Percentiles rank a stretch among this genome's conserved stretches.
Evolutionary conservation across 2,113 vertebrate genomes (phyloP).

Genomic region (Toxotes chatareus): DNA sequence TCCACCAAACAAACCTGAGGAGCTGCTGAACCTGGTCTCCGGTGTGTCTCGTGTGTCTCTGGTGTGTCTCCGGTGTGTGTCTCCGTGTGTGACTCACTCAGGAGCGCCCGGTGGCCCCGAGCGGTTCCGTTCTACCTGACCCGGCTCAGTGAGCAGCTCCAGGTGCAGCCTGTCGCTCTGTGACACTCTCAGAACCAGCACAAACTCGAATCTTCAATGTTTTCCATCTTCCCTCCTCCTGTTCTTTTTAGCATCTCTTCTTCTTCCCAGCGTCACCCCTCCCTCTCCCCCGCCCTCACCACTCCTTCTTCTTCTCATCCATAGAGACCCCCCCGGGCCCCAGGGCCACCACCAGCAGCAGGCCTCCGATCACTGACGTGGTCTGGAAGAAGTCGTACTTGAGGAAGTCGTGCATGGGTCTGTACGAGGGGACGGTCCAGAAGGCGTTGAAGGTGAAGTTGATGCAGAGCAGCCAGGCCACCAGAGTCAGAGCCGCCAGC

Average conservation of each 20-base stretch:
- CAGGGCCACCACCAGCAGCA: conserved; percentile 93
- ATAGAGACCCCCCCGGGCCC: conserved; percentile 95
- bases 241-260: no score
- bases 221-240: neutral
- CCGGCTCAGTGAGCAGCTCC: no score
- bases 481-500: conserved; percentile 93
- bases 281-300: conserved; percentile 76
- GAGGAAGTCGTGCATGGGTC: conserved; percentile 95
- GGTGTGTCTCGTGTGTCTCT: no score
- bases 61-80: no score
- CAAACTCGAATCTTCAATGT: neutral
- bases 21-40: no score
- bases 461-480: conserved; percentile 92
- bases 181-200: no score
- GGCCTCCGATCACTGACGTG: conserved; percentile 93
- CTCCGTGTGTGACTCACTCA: no score
- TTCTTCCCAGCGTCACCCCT: neutral
- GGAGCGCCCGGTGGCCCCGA: no score
- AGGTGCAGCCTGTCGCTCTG: no score
- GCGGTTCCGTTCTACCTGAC: no score
- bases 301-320: conserved; percentile 97
- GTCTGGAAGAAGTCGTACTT: conserved; percentile 98
- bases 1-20: no score
- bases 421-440: conserved; percentile 91
- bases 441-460: conserved; percentile 96